These are phyloP conservation scores for Scyliorhinus canicula DNA, from an alignment of 2,797 vertebrate genomes.

Conservation along the genomic window DNA sequence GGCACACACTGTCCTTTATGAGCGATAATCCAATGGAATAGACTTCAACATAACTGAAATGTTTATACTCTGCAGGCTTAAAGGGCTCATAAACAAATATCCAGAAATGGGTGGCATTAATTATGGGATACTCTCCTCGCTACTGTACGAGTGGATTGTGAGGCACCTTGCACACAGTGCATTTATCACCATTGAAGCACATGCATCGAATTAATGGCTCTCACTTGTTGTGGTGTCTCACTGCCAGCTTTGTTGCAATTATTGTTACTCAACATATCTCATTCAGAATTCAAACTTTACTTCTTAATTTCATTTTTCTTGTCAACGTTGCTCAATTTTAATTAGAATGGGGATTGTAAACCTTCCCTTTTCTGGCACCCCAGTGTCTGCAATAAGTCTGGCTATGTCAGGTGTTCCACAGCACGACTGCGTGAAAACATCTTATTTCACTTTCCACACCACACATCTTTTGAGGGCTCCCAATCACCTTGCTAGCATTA, in stretches of 20 bases:
- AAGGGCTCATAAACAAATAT: too few relatives aligned
- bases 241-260: background rate
- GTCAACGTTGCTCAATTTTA: too few relatives aligned
- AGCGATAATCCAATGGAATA: too few relatives aligned
- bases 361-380: background rate
- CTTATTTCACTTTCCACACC: constrained; percentile 8
- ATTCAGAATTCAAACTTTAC: background rate
- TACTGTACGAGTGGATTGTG: too few relatives aligned
- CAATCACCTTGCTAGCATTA: background rate
- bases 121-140: too few relatives aligned
- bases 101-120: too few relatives aligned
- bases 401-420: background rate
- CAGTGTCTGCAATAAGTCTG: background rate
- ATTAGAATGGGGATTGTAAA: background rate
- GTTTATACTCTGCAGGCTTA: too few relatives aligned
- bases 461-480: background rate
- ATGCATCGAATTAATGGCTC: background rate
- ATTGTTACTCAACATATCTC: background rate
- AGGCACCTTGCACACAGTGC: background rate
- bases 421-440: background rate
- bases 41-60: too few relatives aligned
- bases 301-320: background rate
- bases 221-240: background rate
- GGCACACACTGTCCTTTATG: too few relatives aligned
- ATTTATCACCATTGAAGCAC: too few relatives aligned